phyloP scores from a whole-genome alignment of 2,797 vertebrate species.

The Galagoides demidoff region DNA sequence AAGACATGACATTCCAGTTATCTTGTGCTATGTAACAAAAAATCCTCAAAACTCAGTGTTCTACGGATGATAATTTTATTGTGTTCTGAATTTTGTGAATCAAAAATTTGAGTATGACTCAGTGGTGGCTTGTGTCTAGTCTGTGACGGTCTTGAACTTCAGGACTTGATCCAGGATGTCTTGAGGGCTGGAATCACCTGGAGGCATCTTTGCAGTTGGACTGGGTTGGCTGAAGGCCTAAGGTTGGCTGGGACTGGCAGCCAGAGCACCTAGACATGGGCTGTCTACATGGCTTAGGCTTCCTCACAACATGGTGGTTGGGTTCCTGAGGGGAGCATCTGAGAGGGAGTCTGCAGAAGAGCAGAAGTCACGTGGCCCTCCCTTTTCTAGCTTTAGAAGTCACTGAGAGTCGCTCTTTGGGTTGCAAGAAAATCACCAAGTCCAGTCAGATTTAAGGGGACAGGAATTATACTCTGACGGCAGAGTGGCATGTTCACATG shows the following conservation, averaged over 20 bases:
- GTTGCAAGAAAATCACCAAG: background rate
- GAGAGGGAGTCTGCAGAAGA: background rate
- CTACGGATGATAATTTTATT: background rate
- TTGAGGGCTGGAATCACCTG: background rate
- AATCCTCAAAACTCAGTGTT: background rate
- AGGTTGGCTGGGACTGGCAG: background rate
- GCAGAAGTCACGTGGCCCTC: background rate
- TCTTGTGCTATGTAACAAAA: background rate
- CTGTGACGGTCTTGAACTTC: background rate
- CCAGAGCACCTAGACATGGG: background rate
- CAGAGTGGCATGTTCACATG: background rate
- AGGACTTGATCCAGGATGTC: background rate
- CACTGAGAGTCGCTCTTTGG: rapidly evolving
- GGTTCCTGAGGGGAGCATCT: background rate
- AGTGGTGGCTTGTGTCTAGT: background rate
- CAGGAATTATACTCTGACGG: no score
- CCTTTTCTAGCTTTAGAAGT: background rate
- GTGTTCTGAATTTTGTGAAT: background rate
- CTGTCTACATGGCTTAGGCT: background rate
- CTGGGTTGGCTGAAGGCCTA: background rate
- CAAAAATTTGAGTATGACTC: background rate
- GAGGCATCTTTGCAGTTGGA: background rate
- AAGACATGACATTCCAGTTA: background rate
- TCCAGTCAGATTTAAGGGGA: background rate
- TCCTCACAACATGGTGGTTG: background rate